Percentiles rank a stretch among this genome's conserved stretches.
These are phyloP conservation scores for Cephus spinipes DNA, from an alignment of 2,888 invertebrate species.

Conservation along the genomic window DNA sequence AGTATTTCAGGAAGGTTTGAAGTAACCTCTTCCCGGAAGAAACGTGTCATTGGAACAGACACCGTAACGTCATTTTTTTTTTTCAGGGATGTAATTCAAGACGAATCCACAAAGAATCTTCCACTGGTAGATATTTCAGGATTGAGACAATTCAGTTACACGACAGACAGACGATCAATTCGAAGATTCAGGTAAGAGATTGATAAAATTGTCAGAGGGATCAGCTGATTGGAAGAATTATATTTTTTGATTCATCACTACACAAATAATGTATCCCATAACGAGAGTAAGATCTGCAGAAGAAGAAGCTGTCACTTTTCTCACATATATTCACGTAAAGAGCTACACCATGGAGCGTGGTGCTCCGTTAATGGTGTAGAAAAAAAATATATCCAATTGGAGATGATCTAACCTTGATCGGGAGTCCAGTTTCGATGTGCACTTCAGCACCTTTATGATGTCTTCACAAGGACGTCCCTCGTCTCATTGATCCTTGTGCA, in stretches of 20 bases:
- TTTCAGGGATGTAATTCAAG: neutral
- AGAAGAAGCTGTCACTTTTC: constrained; percentile 2
- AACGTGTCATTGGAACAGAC: neutral
- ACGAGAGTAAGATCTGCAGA: neutral
- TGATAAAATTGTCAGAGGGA: neutral
- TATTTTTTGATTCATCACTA: neutral
- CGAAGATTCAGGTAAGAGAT: neutral
- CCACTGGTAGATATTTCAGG: neutral
- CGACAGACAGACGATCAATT: neutral
- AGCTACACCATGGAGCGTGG: neutral
- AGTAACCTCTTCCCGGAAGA: neutral
- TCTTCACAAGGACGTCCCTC: neutral
- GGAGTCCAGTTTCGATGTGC: constrained; percentile 60
- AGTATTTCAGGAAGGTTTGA: neutral
- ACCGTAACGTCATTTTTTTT: neutral
- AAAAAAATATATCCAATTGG: constrained; percentile 15
- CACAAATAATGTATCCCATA: neutral
- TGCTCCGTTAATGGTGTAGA: neutral
- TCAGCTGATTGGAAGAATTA: neutral
- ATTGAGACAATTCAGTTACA: neutral
- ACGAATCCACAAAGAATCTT: neutral
- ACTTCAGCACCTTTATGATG: constrained; percentile 41
- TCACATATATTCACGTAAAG: neutral
- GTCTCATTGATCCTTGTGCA: neutral
- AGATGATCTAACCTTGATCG: constrained; percentile 55